phyloP scores from a whole-genome alignment of 2,113 vertebrate genomes.

The Zosterops japonicus region DNA sequence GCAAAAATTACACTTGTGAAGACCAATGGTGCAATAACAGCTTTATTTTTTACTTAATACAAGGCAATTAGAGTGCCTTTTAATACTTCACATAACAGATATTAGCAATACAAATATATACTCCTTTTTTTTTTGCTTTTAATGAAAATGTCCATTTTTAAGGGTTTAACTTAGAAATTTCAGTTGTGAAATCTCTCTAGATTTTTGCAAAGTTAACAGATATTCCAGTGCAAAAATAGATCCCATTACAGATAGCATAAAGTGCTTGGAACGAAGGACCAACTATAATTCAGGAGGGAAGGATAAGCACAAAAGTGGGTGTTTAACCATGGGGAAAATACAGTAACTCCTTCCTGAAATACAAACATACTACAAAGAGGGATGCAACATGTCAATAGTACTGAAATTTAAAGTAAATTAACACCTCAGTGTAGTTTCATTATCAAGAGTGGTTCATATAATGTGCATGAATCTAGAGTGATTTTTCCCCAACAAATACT shows the following conservation, averaged over 20 bases:
- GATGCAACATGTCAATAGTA: slow-evolving; percentile 49
- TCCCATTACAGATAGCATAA: slow-evolving; percentile 85
- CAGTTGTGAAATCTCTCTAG: slow-evolving; percentile 76
- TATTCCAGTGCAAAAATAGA: slow-evolving; percentile 91
- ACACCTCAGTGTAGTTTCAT: slow-evolving; percentile 62
- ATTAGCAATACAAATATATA: slow-evolving; percentile 80
- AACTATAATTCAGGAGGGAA: slow-evolving; percentile 55
- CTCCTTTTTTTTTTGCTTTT: slow-evolving; percentile 65
- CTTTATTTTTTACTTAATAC: slow-evolving; percentile 79
- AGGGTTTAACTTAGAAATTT: slow-evolving; percentile 80
- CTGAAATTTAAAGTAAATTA: slow-evolving; percentile 43
- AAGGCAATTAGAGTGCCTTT: slow-evolving; percentile 76
- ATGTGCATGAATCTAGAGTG: slow-evolving; percentile 40
- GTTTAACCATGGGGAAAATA: slow-evolving; percentile 58
- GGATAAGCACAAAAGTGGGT: slow-evolving; percentile 64
- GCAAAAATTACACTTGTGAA: neutral
- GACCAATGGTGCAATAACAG: slow-evolving; percentile 59
- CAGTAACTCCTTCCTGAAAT: slow-evolving; percentile 38
- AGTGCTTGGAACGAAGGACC: slow-evolving; percentile 87
- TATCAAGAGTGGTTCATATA: slow-evolving; percentile 69
- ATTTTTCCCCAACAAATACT: slow-evolving; percentile 50
- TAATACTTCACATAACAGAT: slow-evolving; percentile 80
- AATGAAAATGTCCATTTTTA: slow-evolving; percentile 78
- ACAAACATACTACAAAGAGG: slow-evolving; percentile 67
- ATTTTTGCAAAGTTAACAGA: slow-evolving; percentile 80